Conservation (phyloP, 2,888 invertebrate species). For the Parnassius smintheus region DNA sequence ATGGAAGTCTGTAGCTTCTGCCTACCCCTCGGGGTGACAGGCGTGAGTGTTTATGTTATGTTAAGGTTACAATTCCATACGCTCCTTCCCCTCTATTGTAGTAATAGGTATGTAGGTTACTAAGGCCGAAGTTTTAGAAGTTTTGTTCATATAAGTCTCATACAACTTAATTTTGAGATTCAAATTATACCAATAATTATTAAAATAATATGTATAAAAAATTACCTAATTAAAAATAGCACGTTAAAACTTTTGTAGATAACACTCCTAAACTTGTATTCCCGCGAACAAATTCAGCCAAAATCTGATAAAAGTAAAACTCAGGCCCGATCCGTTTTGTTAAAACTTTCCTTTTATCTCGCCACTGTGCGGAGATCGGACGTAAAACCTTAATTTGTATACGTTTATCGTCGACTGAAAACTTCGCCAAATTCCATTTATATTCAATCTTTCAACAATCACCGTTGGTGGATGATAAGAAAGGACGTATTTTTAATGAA, state of each 20-base stretch:
- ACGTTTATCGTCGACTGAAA: slow-evolving; percentile 49
- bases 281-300: slow-evolving; percentile 40
- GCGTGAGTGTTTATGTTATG: too few relatives aligned
- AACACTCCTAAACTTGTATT: slow-evolving; percentile 40
- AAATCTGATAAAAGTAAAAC: slow-evolving; percentile 51
- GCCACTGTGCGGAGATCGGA: slow-evolving; percentile 37
- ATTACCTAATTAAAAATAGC: slow-evolving; percentile 40
- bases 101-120: too few relatives aligned
- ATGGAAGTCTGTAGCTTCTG: too few relatives aligned
- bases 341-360: slow-evolving; percentile 60
- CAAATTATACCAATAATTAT: too few relatives aligned
- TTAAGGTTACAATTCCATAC: too few relatives aligned
- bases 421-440: slow-evolving; percentile 53
- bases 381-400: slow-evolving; percentile 54
- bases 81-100: too few relatives aligned
- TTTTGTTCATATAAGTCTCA: too few relatives aligned
- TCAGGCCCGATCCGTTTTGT: slow-evolving; percentile 51
- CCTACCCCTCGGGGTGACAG: too few relatives aligned
- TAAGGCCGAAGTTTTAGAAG: too few relatives aligned
- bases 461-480: slow-evolving; percentile 46
- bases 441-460: slow-evolving; percentile 52
- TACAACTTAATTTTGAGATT: too few relatives aligned
- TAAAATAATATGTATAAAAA: slow-evolving; percentile 6
- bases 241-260: slow-evolving; percentile 37
- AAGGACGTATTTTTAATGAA: slow-evolving; percentile 29